Evolutionary conservation across 2,888 invertebrate genomes (phyloP).

Genomic region (Athrips mouffetella): DNA sequence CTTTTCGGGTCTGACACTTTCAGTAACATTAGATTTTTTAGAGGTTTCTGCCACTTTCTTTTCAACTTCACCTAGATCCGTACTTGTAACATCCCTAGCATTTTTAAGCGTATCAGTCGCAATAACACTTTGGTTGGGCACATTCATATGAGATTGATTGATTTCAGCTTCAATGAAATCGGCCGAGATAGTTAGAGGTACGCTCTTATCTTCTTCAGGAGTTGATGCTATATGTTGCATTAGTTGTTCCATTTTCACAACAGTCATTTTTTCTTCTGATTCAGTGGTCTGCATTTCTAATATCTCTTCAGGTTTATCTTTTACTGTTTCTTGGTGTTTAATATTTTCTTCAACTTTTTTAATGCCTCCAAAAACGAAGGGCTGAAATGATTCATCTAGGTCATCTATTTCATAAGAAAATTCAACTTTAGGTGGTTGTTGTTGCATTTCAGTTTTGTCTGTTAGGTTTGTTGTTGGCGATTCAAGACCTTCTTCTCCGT

Average conservation of each 20-base stretch:
- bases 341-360: conserved; percentile 37
- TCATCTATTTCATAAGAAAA: conserved; percentile 38
- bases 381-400: conserved; percentile 42
- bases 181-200: conserved; percentile 51
- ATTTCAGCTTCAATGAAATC: conserved; percentile 38
- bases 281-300: no score
- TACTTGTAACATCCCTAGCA: conserved; percentile 26
- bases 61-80: conserved; percentile 24
- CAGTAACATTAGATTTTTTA: conserved; percentile 21
- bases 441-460: background rate
- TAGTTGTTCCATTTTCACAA: no score
- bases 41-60: conserved; percentile 19
- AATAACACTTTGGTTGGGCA: background rate
- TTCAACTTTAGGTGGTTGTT: background rate
- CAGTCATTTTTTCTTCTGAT: no score
- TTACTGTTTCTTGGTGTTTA: conserved; percentile 25
- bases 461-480: background rate
- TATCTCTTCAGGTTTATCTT: conserved; percentile 10
- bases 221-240: conserved; percentile 10
- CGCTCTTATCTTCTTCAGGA: background rate
- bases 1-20: conserved; percentile 49
- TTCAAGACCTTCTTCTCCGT: conserved; percentile 25
- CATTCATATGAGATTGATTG: conserved; percentile 23
- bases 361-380: conserved; percentile 50
- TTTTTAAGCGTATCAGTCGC: conserved; percentile 33